Evolutionary conservation across 1,140 invertebrate species (phyloP).

Genomic region (Drosophila nannoptera): DNA sequence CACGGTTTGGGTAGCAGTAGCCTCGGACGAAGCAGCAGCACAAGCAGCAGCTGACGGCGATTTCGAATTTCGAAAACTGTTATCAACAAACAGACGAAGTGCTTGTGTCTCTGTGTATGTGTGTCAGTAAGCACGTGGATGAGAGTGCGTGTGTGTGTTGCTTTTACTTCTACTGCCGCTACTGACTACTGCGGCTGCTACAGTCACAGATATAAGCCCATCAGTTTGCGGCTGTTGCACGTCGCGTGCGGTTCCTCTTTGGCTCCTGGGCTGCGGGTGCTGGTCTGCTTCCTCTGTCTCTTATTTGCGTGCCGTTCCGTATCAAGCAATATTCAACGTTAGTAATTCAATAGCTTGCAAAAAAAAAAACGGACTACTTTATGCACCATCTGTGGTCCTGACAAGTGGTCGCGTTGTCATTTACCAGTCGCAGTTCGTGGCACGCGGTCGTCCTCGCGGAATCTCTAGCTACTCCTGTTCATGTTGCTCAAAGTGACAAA

Average conservation of each 20-base stretch:
- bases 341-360: slow-evolving; percentile 1
- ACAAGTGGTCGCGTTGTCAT: slow-evolving; percentile 46
- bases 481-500: slow-evolving; percentile 4
- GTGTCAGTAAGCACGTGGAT: too few relatives aligned
- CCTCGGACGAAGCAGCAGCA: slow-evolving; percentile 14
- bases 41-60: slow-evolving; percentile 61
- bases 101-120: slow-evolving; percentile 8
- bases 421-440: slow-evolving; percentile 55
- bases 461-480: background rate
- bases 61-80: slow-evolving; percentile 74
- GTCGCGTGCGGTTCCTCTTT: slow-evolving; percentile 66
- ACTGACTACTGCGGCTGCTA: background rate
- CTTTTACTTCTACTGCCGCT: background rate
- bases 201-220: slow-evolving; percentile 57
- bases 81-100: slow-evolving; percentile 58
- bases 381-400: slow-evolving; percentile 38
- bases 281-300: slow-evolving; percentile 14
- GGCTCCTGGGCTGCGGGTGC: slow-evolving; percentile 1
- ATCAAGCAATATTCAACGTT: slow-evolving; percentile 25
- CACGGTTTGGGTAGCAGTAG: slow-evolving; percentile 47
- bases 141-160: slow-evolving; percentile 2
- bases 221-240: slow-evolving; percentile 76
- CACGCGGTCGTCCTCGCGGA: slow-evolving; percentile 51
- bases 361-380: slow-evolving; percentile 33
- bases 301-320: slow-evolving; percentile 38